Evolutionary conservation across 53 echinoderm and acorn worm genomes (phyloP).

Genomic region (Stichopus horrens): DNA sequence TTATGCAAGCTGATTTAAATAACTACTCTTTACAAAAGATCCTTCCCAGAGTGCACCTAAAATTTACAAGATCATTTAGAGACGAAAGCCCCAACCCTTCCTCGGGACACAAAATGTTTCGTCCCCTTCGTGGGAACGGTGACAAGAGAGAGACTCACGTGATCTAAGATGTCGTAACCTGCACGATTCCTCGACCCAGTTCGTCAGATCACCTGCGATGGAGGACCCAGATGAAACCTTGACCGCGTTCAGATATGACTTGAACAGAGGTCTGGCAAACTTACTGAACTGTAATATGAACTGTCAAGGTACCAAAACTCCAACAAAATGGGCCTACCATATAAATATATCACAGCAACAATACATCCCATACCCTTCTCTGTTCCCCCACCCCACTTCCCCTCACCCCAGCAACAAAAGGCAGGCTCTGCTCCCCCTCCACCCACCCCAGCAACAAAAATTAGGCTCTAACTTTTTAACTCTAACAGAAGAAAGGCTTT

Average conservation of each 20-base stretch:
- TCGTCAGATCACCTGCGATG: slow-evolving; percentile 71
- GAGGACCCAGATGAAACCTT: slow-evolving; percentile 59
- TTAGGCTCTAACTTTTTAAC: too few species aligned
- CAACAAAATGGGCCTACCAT: background rate
- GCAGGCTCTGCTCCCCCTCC: background rate
- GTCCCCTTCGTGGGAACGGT: too few species aligned
- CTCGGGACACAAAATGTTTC: too few species aligned
- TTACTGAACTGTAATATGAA: slow-evolving; percentile 77
- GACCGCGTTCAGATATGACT: slow-evolving; percentile 67
- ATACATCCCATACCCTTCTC: background rate
- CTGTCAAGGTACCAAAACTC: slow-evolving; percentile 29
- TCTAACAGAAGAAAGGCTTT: too few species aligned
- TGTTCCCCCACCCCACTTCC: background rate
- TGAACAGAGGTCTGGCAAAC: slow-evolving; percentile 71
- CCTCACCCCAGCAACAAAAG: too few species aligned
- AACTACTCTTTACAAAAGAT: too few species aligned
- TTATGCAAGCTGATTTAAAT: too few species aligned
- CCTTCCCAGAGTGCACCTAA: too few species aligned
- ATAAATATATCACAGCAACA: background rate
- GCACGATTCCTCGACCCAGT: slow-evolving; percentile 89
- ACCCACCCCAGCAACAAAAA: too few species aligned
- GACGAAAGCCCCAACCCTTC: too few species aligned
- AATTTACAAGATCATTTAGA: too few species aligned
- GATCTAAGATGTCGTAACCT: slow-evolving; percentile 61
- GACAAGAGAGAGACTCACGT: slow-evolving; percentile 47